Percentiles rank a stretch among this genome's conserved stretches.
Evolutionary conservation across 2,888 invertebrate species (phyloP).

Genomic region (Leptopilina syphax): DNA sequence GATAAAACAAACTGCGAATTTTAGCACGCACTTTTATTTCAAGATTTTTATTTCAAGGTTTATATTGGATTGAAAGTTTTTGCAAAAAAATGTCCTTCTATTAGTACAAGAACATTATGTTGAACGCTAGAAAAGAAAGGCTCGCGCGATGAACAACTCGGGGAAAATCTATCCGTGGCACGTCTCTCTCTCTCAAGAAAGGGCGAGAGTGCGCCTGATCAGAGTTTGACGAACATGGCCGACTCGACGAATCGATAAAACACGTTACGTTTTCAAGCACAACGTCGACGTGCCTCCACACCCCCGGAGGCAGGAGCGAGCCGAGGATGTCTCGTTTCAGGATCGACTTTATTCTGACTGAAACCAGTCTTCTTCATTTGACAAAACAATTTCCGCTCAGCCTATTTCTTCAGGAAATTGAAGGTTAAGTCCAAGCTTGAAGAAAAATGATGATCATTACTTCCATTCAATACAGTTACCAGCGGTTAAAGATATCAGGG

Average conservation of each 20-base stretch:
- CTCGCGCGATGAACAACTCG: constrained; percentile 63
- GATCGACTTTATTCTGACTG: no score
- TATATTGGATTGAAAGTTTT: no score
- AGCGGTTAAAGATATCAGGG: no score
- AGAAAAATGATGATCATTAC: no score
- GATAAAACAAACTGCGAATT: neutral
- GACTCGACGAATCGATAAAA: constrained; percentile 71
- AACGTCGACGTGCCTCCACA: constrained; percentile 59
- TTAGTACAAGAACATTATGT: constrained; percentile 55
- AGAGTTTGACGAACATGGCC: constrained; percentile 66
- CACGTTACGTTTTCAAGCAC: constrained; percentile 72
- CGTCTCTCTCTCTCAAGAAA: constrained; percentile 59
- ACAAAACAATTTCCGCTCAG: no score
- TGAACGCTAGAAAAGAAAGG: constrained; percentile 51
- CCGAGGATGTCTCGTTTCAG: neutral
- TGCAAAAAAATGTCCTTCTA: no score
- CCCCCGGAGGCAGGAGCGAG: constrained; percentile 44
- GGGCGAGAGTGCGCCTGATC: constrained; percentile 70
- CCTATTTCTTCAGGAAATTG: no score
- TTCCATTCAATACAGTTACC: no score
- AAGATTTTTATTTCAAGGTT: no score
- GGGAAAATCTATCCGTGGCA: constrained; percentile 69
- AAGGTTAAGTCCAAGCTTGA: no score
- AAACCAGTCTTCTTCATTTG: no score
- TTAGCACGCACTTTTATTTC: neutral